These are phyloP conservation scores for Rhynchonycteris naso DNA, from an alignment of 2,797 vertebrate species.

Conservation along the genomic window DNA sequence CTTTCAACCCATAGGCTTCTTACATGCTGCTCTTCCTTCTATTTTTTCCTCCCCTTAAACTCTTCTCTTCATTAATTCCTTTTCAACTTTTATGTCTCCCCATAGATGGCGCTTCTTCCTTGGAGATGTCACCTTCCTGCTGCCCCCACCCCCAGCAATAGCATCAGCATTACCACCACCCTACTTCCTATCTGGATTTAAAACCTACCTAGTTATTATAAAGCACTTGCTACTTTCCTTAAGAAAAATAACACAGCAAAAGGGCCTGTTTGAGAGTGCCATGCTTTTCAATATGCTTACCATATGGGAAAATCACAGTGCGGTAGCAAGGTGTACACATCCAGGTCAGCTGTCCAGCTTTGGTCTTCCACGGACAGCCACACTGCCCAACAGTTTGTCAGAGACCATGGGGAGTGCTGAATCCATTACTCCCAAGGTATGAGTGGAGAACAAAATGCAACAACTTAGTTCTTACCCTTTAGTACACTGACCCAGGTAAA, in stretches of 20 bases:
- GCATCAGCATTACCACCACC: neutral
- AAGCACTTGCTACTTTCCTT: neutral
- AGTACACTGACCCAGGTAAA: neutral
- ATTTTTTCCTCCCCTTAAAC: neutral
- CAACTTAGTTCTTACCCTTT: neutral
- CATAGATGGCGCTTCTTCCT: neutral
- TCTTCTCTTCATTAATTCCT: neutral
- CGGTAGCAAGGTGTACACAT: neutral
- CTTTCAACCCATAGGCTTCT: neutral
- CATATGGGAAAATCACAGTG: neutral
- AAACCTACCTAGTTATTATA: neutral
- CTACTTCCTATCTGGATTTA: neutral
- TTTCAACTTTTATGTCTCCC: neutral
- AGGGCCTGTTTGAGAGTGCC: neutral
- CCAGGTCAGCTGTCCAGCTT: neutral
- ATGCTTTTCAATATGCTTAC: neutral
- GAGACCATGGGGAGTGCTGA: neutral
- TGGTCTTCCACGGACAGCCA: neutral
- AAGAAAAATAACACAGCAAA: neutral
- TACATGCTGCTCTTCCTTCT: neutral
- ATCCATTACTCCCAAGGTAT: neutral
- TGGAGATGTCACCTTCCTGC: neutral
- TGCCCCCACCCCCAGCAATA: neutral
- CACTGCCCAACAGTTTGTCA: neutral
- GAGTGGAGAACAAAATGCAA: neutral